Evolutionary conservation across 2,113 vertebrate species (phyloP), one percentile per base, ranked within the genome.

Genomic region (Dryoscopus gambensis): DNA sequence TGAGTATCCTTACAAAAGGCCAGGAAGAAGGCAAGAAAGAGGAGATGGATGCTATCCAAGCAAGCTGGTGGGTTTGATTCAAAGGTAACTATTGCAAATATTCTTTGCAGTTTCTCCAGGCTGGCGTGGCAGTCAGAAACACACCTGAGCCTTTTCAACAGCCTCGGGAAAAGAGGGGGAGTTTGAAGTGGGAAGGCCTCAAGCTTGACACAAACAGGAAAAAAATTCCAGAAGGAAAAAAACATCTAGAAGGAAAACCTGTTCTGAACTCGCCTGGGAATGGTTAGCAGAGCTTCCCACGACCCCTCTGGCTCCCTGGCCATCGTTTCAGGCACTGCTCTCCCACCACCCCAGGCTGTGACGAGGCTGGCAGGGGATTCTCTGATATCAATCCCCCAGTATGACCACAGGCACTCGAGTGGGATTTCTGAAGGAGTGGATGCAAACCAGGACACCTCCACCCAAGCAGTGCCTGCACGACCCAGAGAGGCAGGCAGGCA

Each of bases 331-430:
- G 84, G 25, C n/a, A 9, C 74, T 46, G 44, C 44, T 24, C 24
- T 53, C 53, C 63, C n/a, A 6, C 0, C 23, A 7, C 3, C n/a
- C 35, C 30, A 5, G 5, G 16, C 65, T 17, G 15, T 2, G 53
- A 65, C 27, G 27, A 50, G n/a, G 60, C 65, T 22, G 53, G 47
- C 52, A 82, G 62, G 28, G 70, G 30, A 18, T 52, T 24, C 24
- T 37, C 27, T 0, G 1, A 46, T 39, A 52, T 30, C 49, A 20
- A 40, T 5, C 46, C 53, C 11, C 0, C 15, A 7, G 13, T 20
- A 0, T 10, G 31, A 69, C 25, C 55, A 18, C 44, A 46, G 56
- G 5, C n/a, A 75, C 14, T 11, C 13, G 7, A 13, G 21, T 2
- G 20, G 7, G 55, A 16, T 16, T 57, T 73, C 7, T 64, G 25